Conservation (phyloP, 2,888 invertebrate species). For the Philhelius pedissequus region DNA sequence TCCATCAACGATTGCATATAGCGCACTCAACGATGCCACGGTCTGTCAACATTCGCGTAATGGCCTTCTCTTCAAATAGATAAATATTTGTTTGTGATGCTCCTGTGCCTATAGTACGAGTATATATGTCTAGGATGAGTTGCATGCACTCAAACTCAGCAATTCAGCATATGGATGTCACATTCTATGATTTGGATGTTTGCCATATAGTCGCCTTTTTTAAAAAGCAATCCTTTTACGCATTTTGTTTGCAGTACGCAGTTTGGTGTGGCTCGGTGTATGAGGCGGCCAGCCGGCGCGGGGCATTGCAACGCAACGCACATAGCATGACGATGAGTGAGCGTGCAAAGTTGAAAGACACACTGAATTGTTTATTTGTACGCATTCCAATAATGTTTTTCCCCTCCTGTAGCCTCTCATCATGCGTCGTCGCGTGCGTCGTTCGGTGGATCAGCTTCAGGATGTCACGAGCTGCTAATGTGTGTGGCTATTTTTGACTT, state of each 20-base stretch:
- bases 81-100: conserved; percentile 24
- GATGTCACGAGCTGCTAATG: conserved; percentile 57
- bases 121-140: background rate
- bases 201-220: conserved; percentile 32
- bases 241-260: conserved; percentile 20
- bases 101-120: background rate
- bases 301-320: background rate
- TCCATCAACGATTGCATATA: conserved; percentile 29
- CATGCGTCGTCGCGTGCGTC: no score
- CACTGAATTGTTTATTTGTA: conserved; percentile 53
- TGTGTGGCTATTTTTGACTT: conserved; percentile 51
- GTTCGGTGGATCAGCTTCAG: conserved; percentile 21
- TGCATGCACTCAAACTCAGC: conserved; percentile 20
- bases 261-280: background rate
- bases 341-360: conserved; percentile 60
- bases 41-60: conserved; percentile 61
- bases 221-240: conserved; percentile 43
- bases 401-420: background rate
- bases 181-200: conserved; percentile 51
- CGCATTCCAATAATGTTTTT: conserved; percentile 58
- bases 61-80: conserved; percentile 44
- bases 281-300: background rate
- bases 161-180: conserved; percentile 50
- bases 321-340: conserved; percentile 65
- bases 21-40: conserved; percentile 22